Conservation (phyloP, 2,113 vertebrate genomes). For the Spheniscus mendiculus region DNA sequence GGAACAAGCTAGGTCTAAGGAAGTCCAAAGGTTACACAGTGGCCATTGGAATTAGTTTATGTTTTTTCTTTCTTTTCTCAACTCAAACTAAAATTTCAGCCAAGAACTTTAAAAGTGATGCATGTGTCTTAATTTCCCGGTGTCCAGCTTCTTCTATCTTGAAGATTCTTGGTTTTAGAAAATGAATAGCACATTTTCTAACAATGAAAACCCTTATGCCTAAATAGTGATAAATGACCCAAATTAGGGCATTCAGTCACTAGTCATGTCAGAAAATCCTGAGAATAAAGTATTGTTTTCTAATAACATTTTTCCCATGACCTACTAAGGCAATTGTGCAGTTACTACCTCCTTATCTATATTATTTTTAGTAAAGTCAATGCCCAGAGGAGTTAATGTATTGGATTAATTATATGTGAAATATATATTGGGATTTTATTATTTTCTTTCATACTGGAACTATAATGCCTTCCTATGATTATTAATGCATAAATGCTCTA, state of each 20-base stretch:
- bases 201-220: neutral
- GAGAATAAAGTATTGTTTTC: neutral
- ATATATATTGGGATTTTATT: neutral
- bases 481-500: neutral
- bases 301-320: slow-evolving; percentile 52
- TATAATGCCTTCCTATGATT: neutral
- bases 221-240: neutral
- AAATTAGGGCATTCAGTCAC: neutral
- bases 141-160: neutral
- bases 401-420: neutral
- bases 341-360: slow-evolving; percentile 31
- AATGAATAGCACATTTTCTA: neutral
- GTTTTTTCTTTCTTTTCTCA: neutral
- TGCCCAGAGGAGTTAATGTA: neutral
- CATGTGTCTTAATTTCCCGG: neutral
- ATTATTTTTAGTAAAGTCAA: slow-evolving; percentile 36
- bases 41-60: neutral
- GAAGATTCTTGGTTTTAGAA: neutral
- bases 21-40: neutral
- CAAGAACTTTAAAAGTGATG: neutral
- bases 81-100: neutral
- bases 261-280: neutral
- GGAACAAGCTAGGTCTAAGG: neutral
- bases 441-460: neutral
- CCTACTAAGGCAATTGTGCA: neutral